phyloP scores from a whole-genome alignment of 2,888 invertebrate genomes.

The Busseola fusca region DNA sequence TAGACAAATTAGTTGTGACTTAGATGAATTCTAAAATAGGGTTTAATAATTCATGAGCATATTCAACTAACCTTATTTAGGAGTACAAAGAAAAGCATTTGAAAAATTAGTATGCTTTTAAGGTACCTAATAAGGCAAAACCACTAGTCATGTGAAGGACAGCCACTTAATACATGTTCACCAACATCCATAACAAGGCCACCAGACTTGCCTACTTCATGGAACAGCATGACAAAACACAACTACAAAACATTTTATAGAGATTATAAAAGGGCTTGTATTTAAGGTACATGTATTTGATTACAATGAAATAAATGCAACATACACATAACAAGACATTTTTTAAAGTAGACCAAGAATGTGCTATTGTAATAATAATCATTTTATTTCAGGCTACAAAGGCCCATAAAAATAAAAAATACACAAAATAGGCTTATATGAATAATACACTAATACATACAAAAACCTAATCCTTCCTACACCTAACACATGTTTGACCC shows the following conservation, averaged over 20 bases:
- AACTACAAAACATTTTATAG: conserved; percentile 6
- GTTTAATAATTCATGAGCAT: not conserved
- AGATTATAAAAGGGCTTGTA: conserved; percentile 9
- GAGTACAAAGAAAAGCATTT: not conserved
- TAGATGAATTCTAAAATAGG: not conserved
- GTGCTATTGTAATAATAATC: not conserved
- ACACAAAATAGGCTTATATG: too few species aligned
- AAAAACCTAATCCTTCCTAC: too few species aligned
- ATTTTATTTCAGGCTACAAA: too few species aligned
- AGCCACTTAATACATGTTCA: not conserved
- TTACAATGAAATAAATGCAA: conserved; percentile 8
- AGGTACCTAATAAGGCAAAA: not conserved
- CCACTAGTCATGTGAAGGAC: not conserved
- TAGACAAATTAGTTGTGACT: not conserved
- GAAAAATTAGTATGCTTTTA: not conserved
- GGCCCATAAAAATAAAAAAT: too few species aligned
- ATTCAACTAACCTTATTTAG: not conserved
- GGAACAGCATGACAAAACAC: not conserved
- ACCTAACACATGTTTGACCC: not conserved
- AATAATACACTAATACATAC: too few species aligned
- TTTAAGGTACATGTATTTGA: conserved; percentile 25
- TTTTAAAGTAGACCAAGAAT: not conserved
- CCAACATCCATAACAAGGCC: too few species aligned
- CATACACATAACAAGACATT: not conserved
- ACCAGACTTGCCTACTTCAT: conserved; percentile 1